These are phyloP conservation scores for Spisula solida DNA, from an alignment of 2,888 invertebrate genomes.

Conservation along the genomic window DNA sequence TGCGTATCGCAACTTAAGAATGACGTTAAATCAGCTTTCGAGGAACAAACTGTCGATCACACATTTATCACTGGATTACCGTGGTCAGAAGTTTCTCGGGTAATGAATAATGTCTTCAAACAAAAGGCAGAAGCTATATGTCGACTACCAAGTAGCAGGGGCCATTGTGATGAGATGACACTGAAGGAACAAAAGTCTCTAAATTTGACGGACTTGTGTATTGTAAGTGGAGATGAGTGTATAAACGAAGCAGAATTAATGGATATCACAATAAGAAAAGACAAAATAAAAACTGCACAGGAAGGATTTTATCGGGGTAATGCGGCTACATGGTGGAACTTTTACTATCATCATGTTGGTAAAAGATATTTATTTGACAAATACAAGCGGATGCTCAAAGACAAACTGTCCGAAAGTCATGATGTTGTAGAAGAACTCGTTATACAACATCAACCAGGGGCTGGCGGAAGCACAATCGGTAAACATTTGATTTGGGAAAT, in stretches of 20 bases:
- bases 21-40: neutral
- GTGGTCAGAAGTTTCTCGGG: constrained; percentile 35
- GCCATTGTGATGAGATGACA: constrained; percentile 45
- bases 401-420: neutral
- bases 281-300: neutral
- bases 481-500: constrained; percentile 52
- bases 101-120: constrained; percentile 36
- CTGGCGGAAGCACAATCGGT: constrained; percentile 57
- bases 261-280: constrained; percentile 10
- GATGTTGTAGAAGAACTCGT: constrained; percentile 36
- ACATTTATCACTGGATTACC: constrained; percentile 30
- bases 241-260: constrained; percentile 33
- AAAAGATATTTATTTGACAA: constrained; percentile 28
- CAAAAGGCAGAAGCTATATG: constrained; percentile 33
- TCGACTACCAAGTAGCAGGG: constrained; percentile 29
- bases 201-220: constrained; percentile 71
- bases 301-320: constrained; percentile 51
- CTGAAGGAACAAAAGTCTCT: constrained; percentile 28
- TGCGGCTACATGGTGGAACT: constrained; percentile 58
- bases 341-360: constrained; percentile 53
- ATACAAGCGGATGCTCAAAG: constrained; percentile 1
- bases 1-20: constrained; percentile 27
- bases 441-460: constrained; percentile 56
- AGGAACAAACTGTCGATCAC: neutral
- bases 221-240: constrained; percentile 66